Evolutionary conservation across 2,113 vertebrate genomes (phyloP).

Genomic region (Daphoenositta chrysoptera): DNA sequence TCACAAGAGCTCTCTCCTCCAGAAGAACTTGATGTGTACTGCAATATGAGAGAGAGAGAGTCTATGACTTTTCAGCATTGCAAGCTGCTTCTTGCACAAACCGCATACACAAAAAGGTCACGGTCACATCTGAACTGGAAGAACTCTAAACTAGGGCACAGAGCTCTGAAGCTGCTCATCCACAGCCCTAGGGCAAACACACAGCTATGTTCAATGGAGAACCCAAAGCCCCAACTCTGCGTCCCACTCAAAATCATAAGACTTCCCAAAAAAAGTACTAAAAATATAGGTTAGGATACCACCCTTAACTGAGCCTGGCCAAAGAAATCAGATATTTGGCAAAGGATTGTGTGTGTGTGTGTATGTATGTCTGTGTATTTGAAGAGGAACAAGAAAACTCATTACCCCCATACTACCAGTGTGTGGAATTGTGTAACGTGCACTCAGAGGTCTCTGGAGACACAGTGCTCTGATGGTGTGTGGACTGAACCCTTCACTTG

Average conservation of each 20-base stretch:
- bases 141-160: background rate
- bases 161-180: background rate
- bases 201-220: background rate
- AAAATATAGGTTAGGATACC: background rate
- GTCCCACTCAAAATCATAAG: background rate
- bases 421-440: background rate
- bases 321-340: background rate
- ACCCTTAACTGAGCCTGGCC: background rate
- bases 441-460: background rate
- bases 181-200: background rate
- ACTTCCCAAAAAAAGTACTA: background rate
- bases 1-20: conserved; percentile 98
- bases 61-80: background rate
- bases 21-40: conserved; percentile 97
- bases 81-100: background rate
- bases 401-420: background rate
- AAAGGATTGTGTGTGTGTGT: background rate
- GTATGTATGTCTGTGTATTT: too few relatives aligned
- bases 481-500: background rate
- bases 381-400: background rate
- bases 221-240: background rate
- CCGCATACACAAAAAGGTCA: background rate
- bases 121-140: background rate
- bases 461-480: background rate
- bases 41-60: conserved; percentile 37